phyloP scores from a whole-genome alignment of 2,113 vertebrate species.

The Brachyhypopomus occidentalis region DNA sequence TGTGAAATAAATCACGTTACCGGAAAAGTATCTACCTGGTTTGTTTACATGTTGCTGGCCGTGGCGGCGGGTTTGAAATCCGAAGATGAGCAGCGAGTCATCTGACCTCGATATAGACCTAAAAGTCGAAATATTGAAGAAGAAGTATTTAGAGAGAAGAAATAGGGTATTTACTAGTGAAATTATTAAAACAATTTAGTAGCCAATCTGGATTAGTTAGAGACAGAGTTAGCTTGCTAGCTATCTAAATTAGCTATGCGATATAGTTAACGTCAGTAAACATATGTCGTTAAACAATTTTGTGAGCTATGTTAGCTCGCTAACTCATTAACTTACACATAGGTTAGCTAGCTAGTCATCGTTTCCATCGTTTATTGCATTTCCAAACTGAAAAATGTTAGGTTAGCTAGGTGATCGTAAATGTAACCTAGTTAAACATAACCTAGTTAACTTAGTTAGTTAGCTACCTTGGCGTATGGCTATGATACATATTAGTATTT shows the following conservation, averaged over 20 bases:
- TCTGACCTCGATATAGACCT: conserved; percentile 28
- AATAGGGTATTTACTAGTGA: conserved; percentile 4
- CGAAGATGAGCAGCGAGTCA: conserved; percentile 21
- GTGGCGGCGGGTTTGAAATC: conserved; percentile 41
- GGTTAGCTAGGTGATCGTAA: no score
- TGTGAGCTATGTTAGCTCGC: not conserved
- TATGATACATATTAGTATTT: not conserved
- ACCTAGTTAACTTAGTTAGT: no score
- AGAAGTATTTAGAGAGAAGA: conserved; percentile 34
- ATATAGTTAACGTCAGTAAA: no score
- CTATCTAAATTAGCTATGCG: not conserved
- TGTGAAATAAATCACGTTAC: not conserved
- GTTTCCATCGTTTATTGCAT: no score
- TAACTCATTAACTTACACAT: no score
- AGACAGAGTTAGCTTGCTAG: not conserved
- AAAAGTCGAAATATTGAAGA: conserved; percentile 43
- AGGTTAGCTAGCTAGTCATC: no score
- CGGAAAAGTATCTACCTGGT: not conserved
- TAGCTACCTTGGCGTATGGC: no score
- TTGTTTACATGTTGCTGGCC: conserved; percentile 1
- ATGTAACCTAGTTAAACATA: no score
- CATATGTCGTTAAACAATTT: no score
- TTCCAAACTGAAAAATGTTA: no score
- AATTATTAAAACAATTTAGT: no score
- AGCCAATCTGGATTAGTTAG: not conserved